Evolutionary conservation across 2,888 invertebrate genomes (phyloP).

Genomic region (Chouioia cunea): DNA sequence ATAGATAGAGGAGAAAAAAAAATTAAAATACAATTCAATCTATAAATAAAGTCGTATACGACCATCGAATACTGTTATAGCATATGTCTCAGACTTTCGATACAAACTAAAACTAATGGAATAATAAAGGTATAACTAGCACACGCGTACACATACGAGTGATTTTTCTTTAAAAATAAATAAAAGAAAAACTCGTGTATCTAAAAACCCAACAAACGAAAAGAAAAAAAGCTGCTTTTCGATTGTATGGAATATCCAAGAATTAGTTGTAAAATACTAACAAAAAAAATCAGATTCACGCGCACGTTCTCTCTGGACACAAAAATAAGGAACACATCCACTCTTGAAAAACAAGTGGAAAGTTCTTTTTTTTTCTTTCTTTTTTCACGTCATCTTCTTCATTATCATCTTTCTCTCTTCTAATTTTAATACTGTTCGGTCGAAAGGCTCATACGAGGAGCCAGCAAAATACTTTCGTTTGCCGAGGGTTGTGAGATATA

Average conservation of each 20-base stretch:
- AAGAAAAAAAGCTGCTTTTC: too few relatives aligned
- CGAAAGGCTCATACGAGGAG: constrained; percentile 23
- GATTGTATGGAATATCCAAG: too few relatives aligned
- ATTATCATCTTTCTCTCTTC: constrained; percentile 22
- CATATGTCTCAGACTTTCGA: constrained; percentile 4
- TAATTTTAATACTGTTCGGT: constrained; percentile 41
- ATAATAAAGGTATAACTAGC: too few relatives aligned
- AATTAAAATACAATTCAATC: constrained; percentile 14
- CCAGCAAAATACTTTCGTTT: too few relatives aligned
- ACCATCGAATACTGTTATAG: constrained; percentile 28
- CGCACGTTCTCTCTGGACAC: constrained; percentile 19
- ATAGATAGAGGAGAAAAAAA: constrained; percentile 11
- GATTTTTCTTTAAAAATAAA: background rate
- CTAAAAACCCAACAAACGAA: constrained; percentile 2
- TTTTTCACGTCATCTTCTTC: too few relatives aligned
- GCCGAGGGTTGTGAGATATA: too few relatives aligned
- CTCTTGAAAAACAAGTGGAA: background rate
- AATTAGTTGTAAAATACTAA: constrained; percentile 10
- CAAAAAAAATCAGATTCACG: background rate
- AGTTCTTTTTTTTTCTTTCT: too few relatives aligned
- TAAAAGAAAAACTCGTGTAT: background rate
- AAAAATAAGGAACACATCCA: constrained; percentile 24
- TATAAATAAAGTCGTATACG: background rate
- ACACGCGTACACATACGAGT: background rate
- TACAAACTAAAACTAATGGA: too few relatives aligned